Conservation (phyloP, 2,888 invertebrate genomes). For the Mylabris sibirica region DNA sequence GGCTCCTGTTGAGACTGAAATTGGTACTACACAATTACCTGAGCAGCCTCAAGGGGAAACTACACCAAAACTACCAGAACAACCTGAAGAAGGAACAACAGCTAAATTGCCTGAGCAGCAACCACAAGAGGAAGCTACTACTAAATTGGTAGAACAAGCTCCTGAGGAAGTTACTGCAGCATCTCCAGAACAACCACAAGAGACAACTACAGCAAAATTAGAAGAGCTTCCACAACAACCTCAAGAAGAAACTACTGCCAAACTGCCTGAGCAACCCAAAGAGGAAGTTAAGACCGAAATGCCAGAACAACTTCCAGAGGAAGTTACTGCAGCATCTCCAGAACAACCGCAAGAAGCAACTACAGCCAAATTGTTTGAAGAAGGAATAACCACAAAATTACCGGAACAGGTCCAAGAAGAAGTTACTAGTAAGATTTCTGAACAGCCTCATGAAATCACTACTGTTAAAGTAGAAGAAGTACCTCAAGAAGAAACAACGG, state of each 20-base stretch:
- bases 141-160: background rate
- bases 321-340: background rate
- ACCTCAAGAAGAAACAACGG: slow-evolving; percentile 18
- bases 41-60: slow-evolving; percentile 12
- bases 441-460: slow-evolving; percentile 17
- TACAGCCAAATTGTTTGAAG: background rate
- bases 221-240: slow-evolving; percentile 10
- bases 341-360: background rate
- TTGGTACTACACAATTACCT: slow-evolving; percentile 13
- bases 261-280: slow-evolving; percentile 17
- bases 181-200: slow-evolving; percentile 24
- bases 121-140: background rate
- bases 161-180: slow-evolving; percentile 13
- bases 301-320: background rate
- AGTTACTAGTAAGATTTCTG: background rate
- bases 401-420: background rate
- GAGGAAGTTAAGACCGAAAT: slow-evolving; percentile 1
- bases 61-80: slow-evolving; percentile 11
- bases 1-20: background rate
- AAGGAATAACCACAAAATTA: background rate
- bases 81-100: background rate
- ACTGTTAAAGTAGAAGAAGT: slow-evolving; percentile 20
- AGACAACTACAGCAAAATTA: slow-evolving; percentile 17
- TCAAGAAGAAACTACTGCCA: background rate
- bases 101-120: background rate